Percentiles rank a stretch among this genome's conserved stretches.
These are phyloP conservation scores for Diuraphis noxia DNA, from an alignment of 1,140 invertebrate species.

Conservation along the genomic window DNA sequence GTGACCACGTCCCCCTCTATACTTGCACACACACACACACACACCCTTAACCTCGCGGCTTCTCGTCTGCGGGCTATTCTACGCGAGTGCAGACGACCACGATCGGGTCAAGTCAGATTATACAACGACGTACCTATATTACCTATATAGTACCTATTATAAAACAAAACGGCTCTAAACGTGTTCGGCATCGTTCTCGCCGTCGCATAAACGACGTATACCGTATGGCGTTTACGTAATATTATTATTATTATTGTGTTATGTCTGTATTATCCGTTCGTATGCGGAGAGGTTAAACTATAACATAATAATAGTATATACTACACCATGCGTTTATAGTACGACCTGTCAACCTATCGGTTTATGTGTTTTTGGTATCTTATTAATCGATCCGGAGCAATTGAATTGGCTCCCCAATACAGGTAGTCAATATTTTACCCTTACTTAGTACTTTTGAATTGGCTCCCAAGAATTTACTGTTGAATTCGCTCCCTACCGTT, in stretches of 20 bases:
- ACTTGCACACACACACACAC: not conserved
- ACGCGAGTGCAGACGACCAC: not conserved
- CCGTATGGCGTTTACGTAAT: not conserved
- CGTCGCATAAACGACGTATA: not conserved
- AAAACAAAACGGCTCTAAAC: not conserved
- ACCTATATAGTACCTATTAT: not conserved
- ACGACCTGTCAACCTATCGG: too few relatives aligned
- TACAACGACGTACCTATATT: not conserved
- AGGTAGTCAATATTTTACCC: too few relatives aligned
- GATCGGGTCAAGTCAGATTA: not conserved
- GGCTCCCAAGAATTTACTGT: too few relatives aligned
- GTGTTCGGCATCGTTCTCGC: not conserved
- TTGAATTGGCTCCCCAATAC: too few relatives aligned
- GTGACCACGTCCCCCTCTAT: slow-evolving; percentile 8
- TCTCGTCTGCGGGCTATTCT: not conserved
- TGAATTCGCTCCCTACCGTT: too few relatives aligned
- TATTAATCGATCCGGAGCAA: too few relatives aligned
- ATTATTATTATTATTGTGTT: not conserved
- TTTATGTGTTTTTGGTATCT: too few relatives aligned
- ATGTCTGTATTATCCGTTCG: not conserved
- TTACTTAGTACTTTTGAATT: too few relatives aligned
- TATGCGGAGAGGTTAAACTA: not conserved
- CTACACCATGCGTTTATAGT: not conserved
- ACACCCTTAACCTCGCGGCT: not conserved
- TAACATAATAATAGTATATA: not conserved